Base-by-base conservation (phyloP, 2,888 invertebrate species). In the Synanthedon tipuliformis region DNA sequence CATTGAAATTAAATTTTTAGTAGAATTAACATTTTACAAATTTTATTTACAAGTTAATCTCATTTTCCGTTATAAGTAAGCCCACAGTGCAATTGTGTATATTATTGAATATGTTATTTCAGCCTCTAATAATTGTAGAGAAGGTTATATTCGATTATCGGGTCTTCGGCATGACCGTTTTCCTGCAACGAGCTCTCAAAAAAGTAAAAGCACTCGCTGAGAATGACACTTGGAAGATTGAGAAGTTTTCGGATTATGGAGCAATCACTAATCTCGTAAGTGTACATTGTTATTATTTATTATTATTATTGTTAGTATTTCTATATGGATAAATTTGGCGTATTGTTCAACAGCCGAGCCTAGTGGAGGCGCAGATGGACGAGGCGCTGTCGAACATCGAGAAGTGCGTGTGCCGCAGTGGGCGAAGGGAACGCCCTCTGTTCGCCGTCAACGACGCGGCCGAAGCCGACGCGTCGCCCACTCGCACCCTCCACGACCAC, bases 221-320 rank as follows among this genome's bases (percentile, higher is more conserved):
- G 40, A 90, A 90, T 60, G 98, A 98, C 85, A 93, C 91, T 0
- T 98, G 97, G 97, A 90, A 92, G 66, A 91, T 96, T 57, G 94
- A 94, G 60, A 93, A 94, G 69, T 92, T 92, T 65, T 93, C 94
- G 61, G 93, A 94, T 65, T 93, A 94, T 70, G 95, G 95, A 3
- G 95, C 95, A 13, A 93, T 95, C 11, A 97, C 97, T 0, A 90
- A 92, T 65, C 85, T 95, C 77, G 94, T 94, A 75, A 83, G 82
- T 73, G 13, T 13, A 45, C n/a, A 34, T 10, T 10, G 0, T 34
- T 34, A 34, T 34, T 10, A 34, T 34, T 34, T 34, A 34, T 34
- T 34, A 3, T n/a, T n/a, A n/a, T n/a, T n/a, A n/a, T n/a, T n/a
- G n/a, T n/a, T n/a, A n/a, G 34, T 34, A 34, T 10, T 40, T 50